Percentiles rank a stretch among this genome's conserved stretches.
Evolutionary conservation across 2,797 vertebrate genomes (phyloP).

Genomic region (Cyprinella venusta): DNA sequence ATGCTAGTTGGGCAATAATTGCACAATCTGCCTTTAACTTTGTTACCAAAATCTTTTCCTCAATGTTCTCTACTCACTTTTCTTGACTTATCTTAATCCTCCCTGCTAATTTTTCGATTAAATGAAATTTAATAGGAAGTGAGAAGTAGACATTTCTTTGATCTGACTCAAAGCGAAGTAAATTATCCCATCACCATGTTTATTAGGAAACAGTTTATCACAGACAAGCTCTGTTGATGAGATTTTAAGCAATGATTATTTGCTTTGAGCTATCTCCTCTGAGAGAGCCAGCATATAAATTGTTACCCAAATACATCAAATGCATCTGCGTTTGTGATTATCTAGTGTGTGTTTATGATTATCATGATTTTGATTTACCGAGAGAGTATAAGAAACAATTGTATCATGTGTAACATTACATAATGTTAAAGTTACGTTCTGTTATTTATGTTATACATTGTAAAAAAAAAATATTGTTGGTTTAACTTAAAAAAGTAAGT

Average conservation of each 20-base stretch:
- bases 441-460: not conserved
- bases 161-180: conserved; percentile 22
- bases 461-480: too few species aligned
- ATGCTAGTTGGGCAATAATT: not conserved
- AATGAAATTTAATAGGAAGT: not conserved
- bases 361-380: conserved; percentile 7
- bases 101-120: not conserved
- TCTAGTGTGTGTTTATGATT: not conserved
- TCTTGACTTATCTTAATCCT: not conserved
- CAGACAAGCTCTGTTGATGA: conserved; percentile 32
- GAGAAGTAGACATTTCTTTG: conserved; percentile 22
- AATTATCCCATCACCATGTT: conserved; percentile 7
- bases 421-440: not conserved
- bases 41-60: not conserved
- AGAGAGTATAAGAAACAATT: not conserved
- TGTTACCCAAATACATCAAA: conserved; percentile 14
- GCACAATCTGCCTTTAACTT: not conserved
- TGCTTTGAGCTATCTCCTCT: conserved; percentile 26
- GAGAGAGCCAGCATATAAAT: not conserved
- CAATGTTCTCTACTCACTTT: not conserved
- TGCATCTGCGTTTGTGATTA: conserved; percentile 11
- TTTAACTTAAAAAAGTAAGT: too few species aligned
- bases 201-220: conserved; percentile 42
- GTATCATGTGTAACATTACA: not conserved
- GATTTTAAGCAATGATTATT: conserved; percentile 40